Evolutionary conservation across 2,113 vertebrate genomes (phyloP).

Genomic region (Solea solea): DNA sequence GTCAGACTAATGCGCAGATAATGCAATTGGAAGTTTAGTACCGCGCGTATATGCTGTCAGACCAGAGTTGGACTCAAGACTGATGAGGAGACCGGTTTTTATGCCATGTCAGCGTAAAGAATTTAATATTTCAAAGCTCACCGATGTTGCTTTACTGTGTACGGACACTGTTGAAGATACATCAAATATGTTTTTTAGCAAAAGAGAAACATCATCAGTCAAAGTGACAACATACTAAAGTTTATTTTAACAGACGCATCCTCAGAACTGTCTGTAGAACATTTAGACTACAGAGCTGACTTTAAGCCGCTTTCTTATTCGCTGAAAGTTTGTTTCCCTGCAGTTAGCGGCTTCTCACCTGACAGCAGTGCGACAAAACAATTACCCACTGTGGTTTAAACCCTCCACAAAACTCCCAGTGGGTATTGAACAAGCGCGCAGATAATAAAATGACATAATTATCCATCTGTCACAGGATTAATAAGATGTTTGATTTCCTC

Average conservation of each 20-base stretch:
- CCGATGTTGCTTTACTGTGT: too few species aligned
- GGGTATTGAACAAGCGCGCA: conserved; percentile 72
- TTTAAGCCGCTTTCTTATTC: neutral
- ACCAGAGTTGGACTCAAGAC: too few species aligned
- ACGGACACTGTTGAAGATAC: too few species aligned
- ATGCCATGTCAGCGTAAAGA: too few species aligned
- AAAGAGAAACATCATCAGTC: too few species aligned
- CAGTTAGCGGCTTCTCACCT: conserved; percentile 41
- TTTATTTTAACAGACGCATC: neutral
- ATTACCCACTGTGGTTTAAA: conserved; percentile 64
- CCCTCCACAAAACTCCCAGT: conserved; percentile 54
- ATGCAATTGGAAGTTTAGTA: too few species aligned
- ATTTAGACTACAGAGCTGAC: conserved; percentile 4
- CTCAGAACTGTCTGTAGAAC: too few species aligned
- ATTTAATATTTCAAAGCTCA: too few species aligned
- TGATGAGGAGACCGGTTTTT: too few species aligned
- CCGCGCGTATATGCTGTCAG: too few species aligned
- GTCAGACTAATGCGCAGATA: too few species aligned
- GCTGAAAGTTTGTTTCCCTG: conserved; percentile 9
- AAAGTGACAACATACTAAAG: neutral
- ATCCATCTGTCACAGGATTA: conserved; percentile 77
- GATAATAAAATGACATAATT: conserved; percentile 80
- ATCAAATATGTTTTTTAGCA: too few species aligned
- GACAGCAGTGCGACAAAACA: conserved; percentile 58
- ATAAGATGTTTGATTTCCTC: conserved; percentile 80